These are phyloP conservation scores for Typhlichthys eigenmanni DNA, from an alignment of 2,797 vertebrate species.

Conservation along the genomic window DNA sequence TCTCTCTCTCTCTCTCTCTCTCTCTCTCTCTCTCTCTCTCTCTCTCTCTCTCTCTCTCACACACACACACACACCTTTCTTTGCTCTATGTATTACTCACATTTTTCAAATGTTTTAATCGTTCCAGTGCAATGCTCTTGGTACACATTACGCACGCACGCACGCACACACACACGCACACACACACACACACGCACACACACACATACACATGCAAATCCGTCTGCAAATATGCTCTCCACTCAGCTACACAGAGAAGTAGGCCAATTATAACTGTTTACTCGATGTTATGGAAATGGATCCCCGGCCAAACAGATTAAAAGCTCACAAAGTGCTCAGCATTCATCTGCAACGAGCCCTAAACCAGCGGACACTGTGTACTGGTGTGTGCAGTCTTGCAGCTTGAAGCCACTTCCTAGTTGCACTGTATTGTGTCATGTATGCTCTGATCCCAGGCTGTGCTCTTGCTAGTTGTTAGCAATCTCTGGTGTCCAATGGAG, in stretches of 20 bases:
- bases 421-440: too few species aligned
- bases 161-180: constrained; percentile 5
- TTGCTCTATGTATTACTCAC: too few species aligned
- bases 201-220: background rate
- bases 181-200: background rate
- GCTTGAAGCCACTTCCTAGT: too few species aligned
- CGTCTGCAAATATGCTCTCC: constrained; percentile 13
- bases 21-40: background rate
- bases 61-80: too few species aligned
- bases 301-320: constrained; percentile 26
- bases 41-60: background rate
- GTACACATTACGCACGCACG: background rate
- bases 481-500: too few species aligned
- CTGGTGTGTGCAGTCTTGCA: too few species aligned
- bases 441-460: too few species aligned
- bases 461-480: too few species aligned
- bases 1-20: background rate
- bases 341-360: constrained; percentile 9
- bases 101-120: too few species aligned
- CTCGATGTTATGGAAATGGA: constrained; percentile 31
- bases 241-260: constrained; percentile 32
- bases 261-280: constrained; percentile 58
- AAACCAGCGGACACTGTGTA: constrained; percentile 11
- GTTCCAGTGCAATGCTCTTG: too few species aligned
- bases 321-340: constrained; percentile 11